phyloP scores from a whole-genome alignment of 1,140 invertebrate genomes.

The Drosophila nikananu region DNA sequence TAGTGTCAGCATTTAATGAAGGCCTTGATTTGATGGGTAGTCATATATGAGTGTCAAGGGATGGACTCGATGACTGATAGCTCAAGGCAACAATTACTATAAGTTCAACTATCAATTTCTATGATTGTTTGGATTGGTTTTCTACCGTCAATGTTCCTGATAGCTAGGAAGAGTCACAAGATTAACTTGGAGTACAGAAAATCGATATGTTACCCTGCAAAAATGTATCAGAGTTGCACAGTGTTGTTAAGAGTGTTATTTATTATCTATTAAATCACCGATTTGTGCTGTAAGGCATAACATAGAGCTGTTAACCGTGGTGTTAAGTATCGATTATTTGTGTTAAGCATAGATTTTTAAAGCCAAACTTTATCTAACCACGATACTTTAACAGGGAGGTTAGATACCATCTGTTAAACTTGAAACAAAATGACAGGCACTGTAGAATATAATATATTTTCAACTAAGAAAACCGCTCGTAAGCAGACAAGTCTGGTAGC shows the following conservation, averaged over 20 bases:
- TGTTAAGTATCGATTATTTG: too few relatives aligned
- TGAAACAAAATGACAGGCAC: not conserved
- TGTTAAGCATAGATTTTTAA: too few relatives aligned
- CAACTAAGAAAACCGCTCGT: not conserved
- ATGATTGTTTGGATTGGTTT: not conserved
- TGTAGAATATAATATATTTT: not conserved
- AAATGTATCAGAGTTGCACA: not conserved
- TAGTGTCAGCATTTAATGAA: slow-evolving; percentile 9
- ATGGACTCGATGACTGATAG: not conserved
- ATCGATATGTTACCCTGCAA: not conserved
- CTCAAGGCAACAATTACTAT: not conserved
- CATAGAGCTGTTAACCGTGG: too few relatives aligned
- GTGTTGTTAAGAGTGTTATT: too few relatives aligned
- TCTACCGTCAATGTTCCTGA: not conserved
- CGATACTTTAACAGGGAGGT: too few relatives aligned
- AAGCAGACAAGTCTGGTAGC: slow-evolving; percentile 6
- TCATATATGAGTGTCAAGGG: not conserved
- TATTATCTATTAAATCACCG: too few relatives aligned
- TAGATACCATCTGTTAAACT: not conserved
- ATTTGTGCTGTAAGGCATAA: too few relatives aligned
- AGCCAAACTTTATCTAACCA: too few relatives aligned
- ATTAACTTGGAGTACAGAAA: not conserved
- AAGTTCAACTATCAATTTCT: not conserved
- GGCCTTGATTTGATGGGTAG: slow-evolving; percentile 10
- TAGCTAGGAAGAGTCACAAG: not conserved